phyloP scores from a whole-genome alignment of 2,113 vertebrate species.

The Ceyx cyanopectus region DNA sequence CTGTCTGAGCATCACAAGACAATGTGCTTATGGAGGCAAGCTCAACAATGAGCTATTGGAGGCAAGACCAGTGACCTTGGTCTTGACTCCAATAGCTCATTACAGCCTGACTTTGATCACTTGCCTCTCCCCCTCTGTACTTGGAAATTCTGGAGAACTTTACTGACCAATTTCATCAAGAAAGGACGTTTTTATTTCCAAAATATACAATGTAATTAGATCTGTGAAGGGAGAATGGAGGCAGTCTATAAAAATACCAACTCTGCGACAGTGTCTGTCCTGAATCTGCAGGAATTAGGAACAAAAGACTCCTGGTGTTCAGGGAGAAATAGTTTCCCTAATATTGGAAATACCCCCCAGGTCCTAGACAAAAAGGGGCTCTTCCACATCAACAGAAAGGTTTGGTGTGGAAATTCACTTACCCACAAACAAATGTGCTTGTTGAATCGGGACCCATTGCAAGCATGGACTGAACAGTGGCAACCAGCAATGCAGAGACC shows the following conservation, averaged over 20 bases:
- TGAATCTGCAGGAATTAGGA: neutral
- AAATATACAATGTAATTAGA: constrained; percentile 61
- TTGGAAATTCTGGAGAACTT: constrained; percentile 7
- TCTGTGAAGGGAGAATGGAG: neutral
- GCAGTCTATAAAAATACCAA: constrained; percentile 12
- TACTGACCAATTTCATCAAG: constrained; percentile 10
- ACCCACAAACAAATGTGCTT: neutral
- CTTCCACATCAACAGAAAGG: neutral
- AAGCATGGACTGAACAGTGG: neutral
- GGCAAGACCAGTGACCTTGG: neutral
- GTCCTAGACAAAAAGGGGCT: neutral
- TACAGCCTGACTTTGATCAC: constrained; percentile 20
- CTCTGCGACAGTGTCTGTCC: neutral
- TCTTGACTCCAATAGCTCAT: neutral
- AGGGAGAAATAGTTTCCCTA: neutral
- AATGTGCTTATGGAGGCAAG: rapidly evolving
- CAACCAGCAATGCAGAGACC: neutral
- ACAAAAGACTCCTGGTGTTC: neutral
- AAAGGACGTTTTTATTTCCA: constrained; percentile 45
- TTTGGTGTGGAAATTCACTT: neutral
- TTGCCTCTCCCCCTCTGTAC: neutral
- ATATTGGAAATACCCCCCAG: neutral
- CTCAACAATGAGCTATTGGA: too few relatives aligned
- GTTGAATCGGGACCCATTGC: neutral
- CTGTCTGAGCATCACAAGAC: neutral